Evolutionary conservation across 2,797 vertebrate species (phyloP), one percentile per base, ranked within the genome.

Genomic region (Gallinago solitaria): DNA sequence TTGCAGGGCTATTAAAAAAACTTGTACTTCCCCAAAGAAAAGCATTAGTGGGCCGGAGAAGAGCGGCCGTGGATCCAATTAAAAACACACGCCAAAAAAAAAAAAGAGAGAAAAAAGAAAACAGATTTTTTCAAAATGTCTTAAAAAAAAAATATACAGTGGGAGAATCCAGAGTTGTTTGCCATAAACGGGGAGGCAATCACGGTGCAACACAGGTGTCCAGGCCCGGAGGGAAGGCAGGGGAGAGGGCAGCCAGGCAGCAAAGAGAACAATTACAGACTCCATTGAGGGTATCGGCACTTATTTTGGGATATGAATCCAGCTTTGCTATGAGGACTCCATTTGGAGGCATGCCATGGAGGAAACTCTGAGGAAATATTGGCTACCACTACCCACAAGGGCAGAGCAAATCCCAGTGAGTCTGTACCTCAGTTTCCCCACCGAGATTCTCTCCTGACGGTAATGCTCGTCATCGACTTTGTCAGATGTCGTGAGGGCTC

Each of bases 221-320:
- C 90, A 85, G 93, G 87, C 94, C 94, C 91, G 5, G 39, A 93
- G 95, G 93, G 94, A 96, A 96, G 95, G 83, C 83, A 95, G 93
- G 32, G 69, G 91, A 96, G 75, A 96, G 95, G 92, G 92, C 95
- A 97, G 96, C 93, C 96, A 95, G 96, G 77, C 94, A 96, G 64
- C 67, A 90, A 90, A 79, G 80, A 95, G 77, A 90, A 68, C 90
- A 91, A 95, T 97, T 95, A 80, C 89, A 93, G 90, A 89, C 90
- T 94, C 90, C 78, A 14, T n/a, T 94, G 96, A 95, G 91, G 94
- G 77, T 96, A 96, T 90, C 77, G 1, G 74, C 68, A 60, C 80
- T 95, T 93, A 90, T 73, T 89, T 89, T 89, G 93, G 83, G 80
- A 89, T 94, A 61, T 13, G 59, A 95, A 53, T 94, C 95, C 94